Percentiles rank a stretch among this genome's conserved stretches.
These are phyloP conservation scores for Campylomormyrus tamandua DNA, from an alignment of 2,113 vertebrate species.

Conservation along the genomic window DNA sequence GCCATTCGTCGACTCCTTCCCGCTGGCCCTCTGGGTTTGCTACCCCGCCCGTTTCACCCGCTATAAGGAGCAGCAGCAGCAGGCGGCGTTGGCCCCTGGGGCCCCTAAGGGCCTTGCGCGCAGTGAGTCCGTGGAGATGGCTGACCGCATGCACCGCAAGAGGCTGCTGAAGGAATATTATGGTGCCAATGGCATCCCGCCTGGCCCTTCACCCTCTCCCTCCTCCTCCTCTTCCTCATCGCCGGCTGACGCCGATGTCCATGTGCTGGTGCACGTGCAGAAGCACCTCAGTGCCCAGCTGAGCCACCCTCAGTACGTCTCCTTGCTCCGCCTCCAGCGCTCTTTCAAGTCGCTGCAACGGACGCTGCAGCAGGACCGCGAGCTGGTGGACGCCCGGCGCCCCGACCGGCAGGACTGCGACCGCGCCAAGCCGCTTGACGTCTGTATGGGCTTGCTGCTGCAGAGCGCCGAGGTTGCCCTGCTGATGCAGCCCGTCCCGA, in stretches of 20 bases:
- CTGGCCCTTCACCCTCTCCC: neutral
- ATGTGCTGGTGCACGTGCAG: conserved; percentile 77
- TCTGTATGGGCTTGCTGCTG: conserved; percentile 80
- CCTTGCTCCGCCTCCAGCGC: conserved; percentile 82
- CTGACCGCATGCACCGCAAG: conserved; percentile 76
- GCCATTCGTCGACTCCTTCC: conserved; percentile 89
- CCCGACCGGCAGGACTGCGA: conserved; percentile 41
- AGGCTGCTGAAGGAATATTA: conserved; percentile 87
- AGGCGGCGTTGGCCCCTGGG: neutral
- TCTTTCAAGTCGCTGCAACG: conserved; percentile 79
- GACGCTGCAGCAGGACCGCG: conserved; percentile 79
- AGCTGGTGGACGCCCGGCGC: conserved; percentile 70
- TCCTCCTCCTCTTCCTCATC: conserved; percentile 36
- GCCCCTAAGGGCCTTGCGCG: conserved; percentile 53
- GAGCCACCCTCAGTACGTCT: conserved; percentile 88
- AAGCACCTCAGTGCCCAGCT: conserved; percentile 86
- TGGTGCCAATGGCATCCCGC: conserved; percentile 59
- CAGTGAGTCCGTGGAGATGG: conserved; percentile 72
- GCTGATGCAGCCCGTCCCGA: conserved; percentile 74
- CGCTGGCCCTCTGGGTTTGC: conserved; percentile 86
- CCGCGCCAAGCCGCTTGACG: conserved; percentile 63
- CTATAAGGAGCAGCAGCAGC: conserved; percentile 65
- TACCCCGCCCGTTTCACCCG: conserved; percentile 73
- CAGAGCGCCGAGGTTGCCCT: conserved; percentile 86
- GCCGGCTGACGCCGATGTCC: conserved; percentile 69